Evolutionary conservation across 2,797 vertebrate species (phyloP), one percentile per base, ranked within the genome.

Genomic region (Dermochelys coriacea): DNA sequence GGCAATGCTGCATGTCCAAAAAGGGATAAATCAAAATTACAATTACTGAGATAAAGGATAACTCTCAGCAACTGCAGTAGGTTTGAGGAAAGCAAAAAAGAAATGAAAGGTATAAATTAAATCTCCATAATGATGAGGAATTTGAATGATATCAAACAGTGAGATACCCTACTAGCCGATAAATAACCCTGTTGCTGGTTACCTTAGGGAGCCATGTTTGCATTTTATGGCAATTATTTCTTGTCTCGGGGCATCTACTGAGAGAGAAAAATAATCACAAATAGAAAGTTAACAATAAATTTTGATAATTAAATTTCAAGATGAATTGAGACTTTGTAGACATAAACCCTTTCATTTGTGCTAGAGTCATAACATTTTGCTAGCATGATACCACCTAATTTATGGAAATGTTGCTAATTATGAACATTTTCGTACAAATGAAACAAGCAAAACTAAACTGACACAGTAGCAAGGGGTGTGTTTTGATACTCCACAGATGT

Each of bases 101-200:
- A 91, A 97, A 96, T 87, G 82, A 96, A 96, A 96, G 88, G 95
- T 97, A 83, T 84, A 95, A 98, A 96, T 97, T 93, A 96, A 96
- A 96, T 93, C 94, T 96, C 92, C 89, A 68, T 95, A 94, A 97
- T 82, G 88, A 96, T 88, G 93, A 97, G 71, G 90, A 92, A 94
- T 97, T 97, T 97, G 81, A 91, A 93, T 91, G 81, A 61, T 91
- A 96, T 95, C 96, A 95, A 95, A 94, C 8, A 55, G 93, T 75
- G 64, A 95, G 87, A 87, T 90, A 88, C 37, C 89, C 71, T 94
- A 87, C 97, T 96, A 98, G 91, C 94, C 94, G 87, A 96, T 96
- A 96, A 97, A 97, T 97, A 96, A 97, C 94, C 91, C 94, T 77
- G 61, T 81, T 93, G 88, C 61, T 91, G 8, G 86, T 85, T 95